Evolutionary conservation across 2,888 invertebrate genomes (phyloP).

Genomic region (Oxycera nigricornis): DNA sequence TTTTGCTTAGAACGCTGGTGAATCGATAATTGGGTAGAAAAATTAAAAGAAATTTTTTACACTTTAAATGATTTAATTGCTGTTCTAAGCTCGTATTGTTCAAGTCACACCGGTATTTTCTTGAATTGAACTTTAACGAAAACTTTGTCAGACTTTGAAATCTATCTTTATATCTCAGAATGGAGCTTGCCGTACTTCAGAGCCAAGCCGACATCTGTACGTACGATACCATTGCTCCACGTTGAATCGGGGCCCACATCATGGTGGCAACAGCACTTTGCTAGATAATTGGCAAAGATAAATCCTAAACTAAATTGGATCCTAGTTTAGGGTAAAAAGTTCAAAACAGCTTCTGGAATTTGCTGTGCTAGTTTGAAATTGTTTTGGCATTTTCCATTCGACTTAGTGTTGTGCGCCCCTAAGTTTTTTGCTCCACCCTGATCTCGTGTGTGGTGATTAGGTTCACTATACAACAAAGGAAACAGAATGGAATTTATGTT

Average conservation of each 20-base stretch:
- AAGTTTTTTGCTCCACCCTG: neutral
- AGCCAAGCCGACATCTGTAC: neutral
- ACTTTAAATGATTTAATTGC: too few species aligned
- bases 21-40: too few species aligned
- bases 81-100: too few species aligned
- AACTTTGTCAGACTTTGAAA: neutral
- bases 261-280: slow-evolving; percentile 23
- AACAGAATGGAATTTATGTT: slow-evolving; percentile 27
- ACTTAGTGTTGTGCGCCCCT: neutral
- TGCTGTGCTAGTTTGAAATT: neutral
- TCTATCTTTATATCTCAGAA: neutral
- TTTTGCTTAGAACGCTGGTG: too few species aligned
- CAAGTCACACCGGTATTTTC: too few species aligned
- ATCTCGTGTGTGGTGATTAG: neutral
- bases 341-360: slow-evolving; percentile 14
- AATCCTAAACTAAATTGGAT: slow-evolving; percentile 35
- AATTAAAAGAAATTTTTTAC: too few species aligned
- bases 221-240: too few species aligned
- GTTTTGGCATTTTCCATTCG: neutral
- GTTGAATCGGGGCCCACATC: too few species aligned
- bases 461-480: neutral
- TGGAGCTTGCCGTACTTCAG: neutral
- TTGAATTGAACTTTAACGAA: neutral
- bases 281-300: slow-evolving; percentile 35
- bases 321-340: slow-evolving; percentile 18